Evolutionary conservation across 2,888 invertebrate species (phyloP).

Genomic region (Conomelus anceps): DNA sequence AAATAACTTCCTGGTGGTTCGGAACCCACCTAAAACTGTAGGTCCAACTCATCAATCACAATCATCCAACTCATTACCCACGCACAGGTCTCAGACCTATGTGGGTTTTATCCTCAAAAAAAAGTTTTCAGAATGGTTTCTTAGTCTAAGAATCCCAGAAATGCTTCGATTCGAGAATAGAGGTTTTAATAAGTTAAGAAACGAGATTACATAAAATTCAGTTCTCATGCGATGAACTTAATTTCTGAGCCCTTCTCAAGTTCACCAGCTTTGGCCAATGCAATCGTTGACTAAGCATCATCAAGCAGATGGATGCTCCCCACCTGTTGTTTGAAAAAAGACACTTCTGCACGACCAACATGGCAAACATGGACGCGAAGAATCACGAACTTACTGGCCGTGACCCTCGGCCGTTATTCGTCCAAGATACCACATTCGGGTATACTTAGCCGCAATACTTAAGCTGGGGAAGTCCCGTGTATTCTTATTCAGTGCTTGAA

Average conservation of each 20-base stretch:
- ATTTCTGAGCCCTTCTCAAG: neutral
- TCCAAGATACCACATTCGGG: neutral
- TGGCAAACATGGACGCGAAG: neutral
- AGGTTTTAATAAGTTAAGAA: no score
- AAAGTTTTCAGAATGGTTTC: no score
- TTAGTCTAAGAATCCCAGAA: no score
- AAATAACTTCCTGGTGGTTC: no score
- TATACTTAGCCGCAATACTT: neutral
- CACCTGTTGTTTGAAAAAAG: neutral
- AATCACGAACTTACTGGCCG: neutral
- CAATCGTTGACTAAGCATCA: neutral
- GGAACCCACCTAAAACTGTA: no score
- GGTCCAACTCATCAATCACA: no score
- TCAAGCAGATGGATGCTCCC: neutral
- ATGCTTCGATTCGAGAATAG: no score
- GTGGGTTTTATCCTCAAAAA: no score
- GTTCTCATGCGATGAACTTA: no score
- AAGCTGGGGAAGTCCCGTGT: neutral
- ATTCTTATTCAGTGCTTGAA: neutral
- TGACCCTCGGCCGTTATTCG: neutral
- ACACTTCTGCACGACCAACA: neutral
- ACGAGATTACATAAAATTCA: no score
- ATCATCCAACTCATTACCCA: no score
- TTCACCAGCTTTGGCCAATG: neutral
- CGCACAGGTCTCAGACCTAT: no score